These are phyloP conservation scores for Pseudonaja textilis DNA, from an alignment of 2,113 vertebrate species.

Conservation along the genomic window DNA sequence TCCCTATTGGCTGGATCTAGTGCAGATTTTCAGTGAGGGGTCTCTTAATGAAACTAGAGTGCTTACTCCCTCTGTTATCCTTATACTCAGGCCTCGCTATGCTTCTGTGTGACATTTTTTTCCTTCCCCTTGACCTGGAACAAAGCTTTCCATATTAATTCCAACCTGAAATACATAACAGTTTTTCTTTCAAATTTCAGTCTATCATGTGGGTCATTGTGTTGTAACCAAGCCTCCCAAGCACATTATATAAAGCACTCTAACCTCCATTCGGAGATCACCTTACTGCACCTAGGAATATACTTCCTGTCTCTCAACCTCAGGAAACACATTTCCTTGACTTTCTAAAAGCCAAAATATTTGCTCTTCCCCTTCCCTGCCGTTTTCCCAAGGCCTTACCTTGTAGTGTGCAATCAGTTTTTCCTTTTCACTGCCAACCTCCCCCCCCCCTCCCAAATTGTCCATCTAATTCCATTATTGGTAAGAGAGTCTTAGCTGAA, in stretches of 20 bases:
- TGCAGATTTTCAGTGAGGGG: constrained; percentile 66
- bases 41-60: constrained; percentile 71
- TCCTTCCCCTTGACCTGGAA: constrained; percentile 48
- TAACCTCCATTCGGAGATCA: constrained; percentile 67
- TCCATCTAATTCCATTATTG: constrained; percentile 42
- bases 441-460: neutral
- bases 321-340: constrained; percentile 86
- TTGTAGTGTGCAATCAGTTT: constrained; percentile 58
- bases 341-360: constrained; percentile 80
- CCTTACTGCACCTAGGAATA: constrained; percentile 75
- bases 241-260: constrained; percentile 68
- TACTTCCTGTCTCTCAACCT: constrained; percentile 83
- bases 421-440: constrained; percentile 56
- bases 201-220: constrained; percentile 65
- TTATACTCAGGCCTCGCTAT: constrained; percentile 55
- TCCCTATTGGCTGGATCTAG: constrained; percentile 72
- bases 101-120: constrained; percentile 42
- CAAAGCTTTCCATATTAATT: constrained; percentile 53
- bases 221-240: constrained; percentile 60
- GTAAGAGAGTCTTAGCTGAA: constrained; percentile 25
- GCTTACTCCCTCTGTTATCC: constrained; percentile 64
- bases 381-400: constrained; percentile 57
- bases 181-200: constrained; percentile 58
- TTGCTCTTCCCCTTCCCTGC: constrained; percentile 71
- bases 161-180: constrained; percentile 68